A percentile compares a stretch with the other conserved stretches of the same genome.
phyloP scores from a whole-genome alignment of 2,113 vertebrate species.

The Xiphorhynchus elegans region DNA sequence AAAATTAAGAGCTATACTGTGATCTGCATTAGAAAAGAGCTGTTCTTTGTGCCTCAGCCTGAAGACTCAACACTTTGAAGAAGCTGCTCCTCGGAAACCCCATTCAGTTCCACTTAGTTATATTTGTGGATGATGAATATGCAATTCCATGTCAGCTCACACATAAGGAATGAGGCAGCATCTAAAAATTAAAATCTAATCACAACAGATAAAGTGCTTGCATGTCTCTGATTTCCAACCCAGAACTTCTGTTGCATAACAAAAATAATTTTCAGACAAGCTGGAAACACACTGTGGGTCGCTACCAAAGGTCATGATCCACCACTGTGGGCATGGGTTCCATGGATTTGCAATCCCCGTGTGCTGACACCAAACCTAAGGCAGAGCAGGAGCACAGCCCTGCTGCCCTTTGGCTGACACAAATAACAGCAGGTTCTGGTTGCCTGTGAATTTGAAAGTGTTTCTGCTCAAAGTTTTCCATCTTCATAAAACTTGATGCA shows the following conservation, averaged over 20 bases:
- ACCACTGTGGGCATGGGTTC: background rate
- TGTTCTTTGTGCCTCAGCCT: background rate
- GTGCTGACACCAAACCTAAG: too few species aligned
- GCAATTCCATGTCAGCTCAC: background rate
- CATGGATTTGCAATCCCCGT: fast-evolving
- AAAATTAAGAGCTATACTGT: background rate
- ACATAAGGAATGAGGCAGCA: background rate
- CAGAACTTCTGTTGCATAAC: background rate
- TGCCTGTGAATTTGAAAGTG: background rate
- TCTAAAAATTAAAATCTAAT: background rate
- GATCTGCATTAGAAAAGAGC: background rate
- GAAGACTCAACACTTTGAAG: background rate
- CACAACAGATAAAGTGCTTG: background rate
- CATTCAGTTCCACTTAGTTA: background rate
- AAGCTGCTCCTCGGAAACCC: background rate
- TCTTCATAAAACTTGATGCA: background rate
- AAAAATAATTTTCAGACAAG: background rate
- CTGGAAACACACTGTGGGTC: background rate
- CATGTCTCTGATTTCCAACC: background rate
- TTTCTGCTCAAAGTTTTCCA: background rate
- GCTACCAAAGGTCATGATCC: fast-evolving
- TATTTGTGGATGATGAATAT: background rate
- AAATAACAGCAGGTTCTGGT: background rate
- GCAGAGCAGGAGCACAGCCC: too few species aligned
- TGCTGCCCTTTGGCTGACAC: background rate